A percentile compares a stretch with the other conserved stretches of the same genome.
These are phyloP conservation scores for Hippoglossus stenolepis DNA, from an alignment of 2,113 vertebrate genomes.

Conservation along the genomic window DNA sequence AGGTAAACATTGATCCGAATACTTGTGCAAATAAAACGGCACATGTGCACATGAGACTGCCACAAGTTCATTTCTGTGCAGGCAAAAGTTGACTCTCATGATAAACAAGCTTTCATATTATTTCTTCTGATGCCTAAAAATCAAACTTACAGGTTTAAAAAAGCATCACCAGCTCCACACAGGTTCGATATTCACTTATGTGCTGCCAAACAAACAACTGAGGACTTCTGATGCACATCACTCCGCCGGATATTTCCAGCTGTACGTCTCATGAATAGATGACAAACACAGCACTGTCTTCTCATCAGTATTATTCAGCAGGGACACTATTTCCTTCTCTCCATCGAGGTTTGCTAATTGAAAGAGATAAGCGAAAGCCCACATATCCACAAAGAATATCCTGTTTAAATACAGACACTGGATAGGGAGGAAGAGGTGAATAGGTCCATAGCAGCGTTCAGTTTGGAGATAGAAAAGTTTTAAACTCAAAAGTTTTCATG, in stretches of 20 bases:
- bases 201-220: constrained; percentile 14
- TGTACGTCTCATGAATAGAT: constrained; percentile 36
- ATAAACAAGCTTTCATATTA: background rate
- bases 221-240: background rate
- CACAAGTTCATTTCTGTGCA: constrained; percentile 10
- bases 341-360: constrained; percentile 13
- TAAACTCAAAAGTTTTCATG: constrained; percentile 20
- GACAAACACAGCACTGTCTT: constrained; percentile 30
- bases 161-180: background rate
- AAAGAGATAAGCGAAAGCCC: constrained; percentile 42
- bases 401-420: constrained; percentile 27
- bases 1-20: constrained; percentile 17
- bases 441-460: background rate
- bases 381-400: constrained; percentile 15
- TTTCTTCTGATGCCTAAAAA: background rate
- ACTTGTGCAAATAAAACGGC: constrained; percentile 7
- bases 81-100: too few species aligned
- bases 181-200: background rate
- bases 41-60: background rate
- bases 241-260: constrained; percentile 1
- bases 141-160: background rate
- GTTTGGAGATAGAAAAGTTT: constrained; percentile 16
- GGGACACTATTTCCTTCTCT: constrained; percentile 21
- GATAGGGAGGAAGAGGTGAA: constrained; percentile 11
- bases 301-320: constrained; percentile 38